Percentiles rank a stretch among this genome's conserved stretches.
Evolutionary conservation across 2,888 invertebrate species (phyloP).

Genomic region (Apotomis betuletana): DNA sequence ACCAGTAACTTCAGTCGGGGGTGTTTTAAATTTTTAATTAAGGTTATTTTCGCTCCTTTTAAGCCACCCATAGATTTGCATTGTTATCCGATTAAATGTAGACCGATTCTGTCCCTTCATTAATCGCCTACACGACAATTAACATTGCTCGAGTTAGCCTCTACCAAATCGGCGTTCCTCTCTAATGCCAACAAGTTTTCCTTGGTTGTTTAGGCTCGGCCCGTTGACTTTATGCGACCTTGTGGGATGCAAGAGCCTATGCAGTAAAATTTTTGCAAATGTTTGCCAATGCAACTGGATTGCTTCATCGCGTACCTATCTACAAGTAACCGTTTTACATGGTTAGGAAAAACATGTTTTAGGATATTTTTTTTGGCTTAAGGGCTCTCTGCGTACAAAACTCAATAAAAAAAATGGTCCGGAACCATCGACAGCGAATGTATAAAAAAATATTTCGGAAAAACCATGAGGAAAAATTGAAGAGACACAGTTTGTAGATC

Average conservation of each 20-base stretch:
- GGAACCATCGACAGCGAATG: too few species aligned
- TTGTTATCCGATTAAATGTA: neutral
- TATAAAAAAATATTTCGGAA: too few species aligned
- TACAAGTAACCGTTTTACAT: neutral
- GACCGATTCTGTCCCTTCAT: conserved; percentile 6
- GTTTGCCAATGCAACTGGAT: conserved; percentile 35
- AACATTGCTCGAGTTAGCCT: conserved; percentile 42
- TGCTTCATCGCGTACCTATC: conserved; percentile 21
- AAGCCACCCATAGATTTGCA: neutral
- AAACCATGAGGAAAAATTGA: too few species aligned
- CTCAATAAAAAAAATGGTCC: neutral
- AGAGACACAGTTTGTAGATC: too few species aligned
- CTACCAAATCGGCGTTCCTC: conserved; percentile 42
- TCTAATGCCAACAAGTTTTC: conserved; percentile 51
- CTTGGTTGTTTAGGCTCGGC: conserved; percentile 55
- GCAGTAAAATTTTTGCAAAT: conserved; percentile 42
- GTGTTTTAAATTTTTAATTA: too few species aligned
- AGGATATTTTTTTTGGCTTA: too few species aligned
- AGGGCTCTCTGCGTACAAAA: too few species aligned
- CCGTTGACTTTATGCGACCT: conserved; percentile 50
- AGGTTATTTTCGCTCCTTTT: neutral
- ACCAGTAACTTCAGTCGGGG: too few species aligned
- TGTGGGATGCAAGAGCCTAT: conserved; percentile 43
- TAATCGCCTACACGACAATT: conserved; percentile 40
- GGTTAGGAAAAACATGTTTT: too few species aligned